Evolutionary conservation across 2,113 vertebrate species (phyloP).

Genomic region (Tenebrosternarchus preto): DNA sequence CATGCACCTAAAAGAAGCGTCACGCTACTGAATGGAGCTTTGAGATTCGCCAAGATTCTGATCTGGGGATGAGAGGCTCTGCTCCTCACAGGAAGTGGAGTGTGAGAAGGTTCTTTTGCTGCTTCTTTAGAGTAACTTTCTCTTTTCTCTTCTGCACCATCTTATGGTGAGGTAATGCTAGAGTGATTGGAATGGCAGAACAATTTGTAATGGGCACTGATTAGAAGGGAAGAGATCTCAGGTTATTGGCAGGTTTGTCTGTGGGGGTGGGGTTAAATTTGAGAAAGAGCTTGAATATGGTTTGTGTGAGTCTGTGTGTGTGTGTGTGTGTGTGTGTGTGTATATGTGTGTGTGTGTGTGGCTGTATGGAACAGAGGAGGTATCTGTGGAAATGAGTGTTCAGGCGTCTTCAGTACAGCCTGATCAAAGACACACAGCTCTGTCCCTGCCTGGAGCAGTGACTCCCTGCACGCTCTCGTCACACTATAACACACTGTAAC

Average conservation of each 20-base stretch:
- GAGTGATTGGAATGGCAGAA: conserved; percentile 1
- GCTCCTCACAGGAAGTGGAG: conserved; percentile 11
- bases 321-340: conserved; percentile 13
- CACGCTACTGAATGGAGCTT: background rate
- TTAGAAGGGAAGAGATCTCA: background rate
- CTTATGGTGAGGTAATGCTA: conserved; percentile 33
- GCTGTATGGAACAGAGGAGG: too few species aligned
- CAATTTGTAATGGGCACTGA: conserved; percentile 15
- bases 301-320: background rate
- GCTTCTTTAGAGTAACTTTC: conserved; percentile 52
- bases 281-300: too few species aligned
- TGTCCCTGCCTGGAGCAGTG: too few species aligned
- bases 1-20: background rate
- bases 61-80: conserved; percentile 24
- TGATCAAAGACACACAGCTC: too few species aligned
- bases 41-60: conserved; percentile 11
- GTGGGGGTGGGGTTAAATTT: too few species aligned
- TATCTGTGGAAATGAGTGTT: too few species aligned
- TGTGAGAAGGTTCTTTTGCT: conserved; percentile 58
- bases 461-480: too few species aligned
- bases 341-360: background rate
- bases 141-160: conserved; percentile 47
- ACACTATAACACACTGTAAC: background rate
- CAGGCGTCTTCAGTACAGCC: too few species aligned
- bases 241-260: background rate